Percentiles rank a stretch among this genome's conserved stretches.
Conservation (phyloP, 2,888 invertebrate species). For the Ormyrus rosae region DNA sequence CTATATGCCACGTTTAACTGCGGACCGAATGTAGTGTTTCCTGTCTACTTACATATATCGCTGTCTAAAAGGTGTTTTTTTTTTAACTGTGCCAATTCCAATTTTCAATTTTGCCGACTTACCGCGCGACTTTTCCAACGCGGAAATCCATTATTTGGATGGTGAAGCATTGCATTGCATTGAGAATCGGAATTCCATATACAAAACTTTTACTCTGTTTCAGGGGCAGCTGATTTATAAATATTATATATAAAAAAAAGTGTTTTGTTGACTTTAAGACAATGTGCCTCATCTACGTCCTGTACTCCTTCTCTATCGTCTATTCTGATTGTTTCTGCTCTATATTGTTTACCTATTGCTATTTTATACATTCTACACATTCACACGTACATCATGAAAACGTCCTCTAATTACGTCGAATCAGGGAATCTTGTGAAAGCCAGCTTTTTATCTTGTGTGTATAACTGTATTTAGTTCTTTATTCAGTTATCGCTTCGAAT, state of each 20-base stretch:
- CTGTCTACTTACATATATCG: conserved; percentile 55
- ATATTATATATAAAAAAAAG: conserved; percentile 48
- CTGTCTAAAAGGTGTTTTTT: conserved; percentile 39
- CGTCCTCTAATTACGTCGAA: conserved; percentile 32
- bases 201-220: conserved; percentile 72
- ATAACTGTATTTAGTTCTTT: too few relatives aligned
- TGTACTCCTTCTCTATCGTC: conserved; percentile 67
- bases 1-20: conserved; percentile 44
- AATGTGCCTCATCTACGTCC: conserved; percentile 62
- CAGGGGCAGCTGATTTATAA: conserved; percentile 72
- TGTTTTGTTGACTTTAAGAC: conserved; percentile 54
- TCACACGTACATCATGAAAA: conserved; percentile 22
- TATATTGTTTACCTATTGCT: conserved; percentile 55
- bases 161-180: not conserved
- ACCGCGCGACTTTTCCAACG: not conserved
- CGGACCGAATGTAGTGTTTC: conserved; percentile 58
- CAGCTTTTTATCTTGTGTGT: not conserved
- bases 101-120: conserved; percentile 39
- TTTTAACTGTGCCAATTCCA: conserved; percentile 24
- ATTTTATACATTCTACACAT: conserved; percentile 46
- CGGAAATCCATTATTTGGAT: too few relatives aligned
- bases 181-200: conserved; percentile 46
- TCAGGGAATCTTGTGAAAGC: conserved; percentile 6
- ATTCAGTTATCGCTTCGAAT: too few relatives aligned
- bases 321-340: conserved; percentile 71